A percentile compares a stretch with the other conserved stretches of the same genome.
Evolutionary conservation across 2,888 invertebrate species (phyloP).

Genomic region (Parnassius smintheus): DNA sequence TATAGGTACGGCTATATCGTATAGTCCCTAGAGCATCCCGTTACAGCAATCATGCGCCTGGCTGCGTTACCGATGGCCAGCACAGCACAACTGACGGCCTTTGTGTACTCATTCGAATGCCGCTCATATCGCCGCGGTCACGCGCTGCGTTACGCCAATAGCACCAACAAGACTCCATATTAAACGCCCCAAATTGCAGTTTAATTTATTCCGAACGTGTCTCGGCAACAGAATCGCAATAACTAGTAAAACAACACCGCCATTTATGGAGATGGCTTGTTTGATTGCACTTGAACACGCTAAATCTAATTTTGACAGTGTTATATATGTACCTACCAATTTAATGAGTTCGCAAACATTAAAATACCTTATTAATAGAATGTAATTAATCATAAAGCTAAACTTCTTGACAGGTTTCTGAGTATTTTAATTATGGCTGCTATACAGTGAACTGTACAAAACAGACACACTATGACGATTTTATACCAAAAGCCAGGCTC

Average conservation of each 20-base stretch:
- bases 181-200: constrained; percentile 78
- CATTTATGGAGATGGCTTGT: constrained; percentile 63
- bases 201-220: constrained; percentile 80
- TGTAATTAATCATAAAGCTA: not conserved
- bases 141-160: constrained; percentile 66
- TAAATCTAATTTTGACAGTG: constrained; percentile 12
- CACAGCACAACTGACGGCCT: constrained; percentile 50
- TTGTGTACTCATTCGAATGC: constrained; percentile 76
- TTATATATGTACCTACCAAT: not conserved
- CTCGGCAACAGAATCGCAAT: constrained; percentile 78
- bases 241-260: constrained; percentile 74
- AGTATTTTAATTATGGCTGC: constrained; percentile 13
- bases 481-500: constrained; percentile 22
- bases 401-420: not conserved
- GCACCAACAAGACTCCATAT: constrained; percentile 76
- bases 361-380: not conserved
- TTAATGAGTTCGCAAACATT: not conserved
- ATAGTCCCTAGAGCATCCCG: constrained; percentile 43
- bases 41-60: constrained; percentile 47
- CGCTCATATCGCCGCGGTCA: constrained; percentile 66
- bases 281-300: constrained; percentile 54
- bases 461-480: constrained; percentile 17
- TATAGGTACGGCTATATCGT: not conserved
- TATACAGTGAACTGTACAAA: constrained; percentile 10
- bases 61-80: constrained; percentile 62